Evolutionary conservation across 1,140 invertebrate species (phyloP), one percentile per base, ranked within the genome.

Genomic region (Dreissena polymorpha): DNA sequence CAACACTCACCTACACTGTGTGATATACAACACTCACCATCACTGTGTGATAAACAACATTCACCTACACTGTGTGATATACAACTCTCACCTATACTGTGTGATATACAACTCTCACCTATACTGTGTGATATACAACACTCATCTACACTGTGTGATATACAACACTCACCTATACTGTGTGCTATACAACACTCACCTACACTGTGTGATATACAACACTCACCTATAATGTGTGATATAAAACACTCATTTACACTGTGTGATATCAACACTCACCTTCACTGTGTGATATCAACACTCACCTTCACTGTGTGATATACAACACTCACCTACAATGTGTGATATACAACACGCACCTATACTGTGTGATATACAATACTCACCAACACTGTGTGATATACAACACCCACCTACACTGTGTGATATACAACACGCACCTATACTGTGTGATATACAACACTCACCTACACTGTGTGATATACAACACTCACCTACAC

Each of bases 91-190:
- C 79, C 71, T 67, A 73, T 51, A 55, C 65, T 64, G n/a, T n/a
- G n/a, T n/a, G n/a, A n/a, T n/a, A n/a, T 39, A 39, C 39, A 39
- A 39, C 3, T 8, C 39, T 39, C 39, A 39, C 39, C 39, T 39
- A 39, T 8, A 39, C 39, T 8, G 39, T 2, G 3, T 5, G 23
- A 2, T 5, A 2, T 23, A 63, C 7, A 39, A 39, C 18, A 1
- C 10, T 10, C 67, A 67, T 69, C 71, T 67, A 73, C 55, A 55
- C 65, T 64, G n/a, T n/a, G n/a, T n/a, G n/a, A n/a, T n/a, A n/a
- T 39, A 39, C 39, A 39, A 39, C 3, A 2, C 39, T 39, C 39
- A 39, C 39, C 39, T 39, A 39, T 8, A 39, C 39, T 8, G 39
- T 2, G 3, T 5, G 23, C 18, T 5, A 2, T 23, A 63, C 7